Conservation (phyloP, 2,797 vertebrate genomes). For the Coregonus ussuriensis region DNA sequence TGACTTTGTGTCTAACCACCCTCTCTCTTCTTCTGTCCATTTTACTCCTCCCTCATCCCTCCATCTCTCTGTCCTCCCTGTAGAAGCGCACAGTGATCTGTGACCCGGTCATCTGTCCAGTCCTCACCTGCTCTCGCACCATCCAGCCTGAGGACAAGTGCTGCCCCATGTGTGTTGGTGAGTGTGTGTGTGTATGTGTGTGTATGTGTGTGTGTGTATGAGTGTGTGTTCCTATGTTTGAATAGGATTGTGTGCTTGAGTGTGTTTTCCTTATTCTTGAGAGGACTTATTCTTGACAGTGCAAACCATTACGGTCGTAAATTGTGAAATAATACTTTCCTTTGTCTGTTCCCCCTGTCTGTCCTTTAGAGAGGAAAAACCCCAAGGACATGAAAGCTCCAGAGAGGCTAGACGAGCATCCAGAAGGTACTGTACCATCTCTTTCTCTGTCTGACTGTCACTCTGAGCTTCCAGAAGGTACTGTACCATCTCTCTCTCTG, state of each 20-base stretch:
- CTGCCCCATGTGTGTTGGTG: slow-evolving; percentile 90
- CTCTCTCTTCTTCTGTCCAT: neutral
- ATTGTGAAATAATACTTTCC: slow-evolving; percentile 28
- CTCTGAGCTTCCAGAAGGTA: too few species aligned
- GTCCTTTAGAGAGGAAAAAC: slow-evolving; percentile 81
- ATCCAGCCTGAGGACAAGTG: slow-evolving; percentile 84
- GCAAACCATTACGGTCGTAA: neutral
- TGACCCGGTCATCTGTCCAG: slow-evolving; percentile 90
- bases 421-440: slow-evolving; percentile 78
- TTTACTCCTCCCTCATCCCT: neutral
- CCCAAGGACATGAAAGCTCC: slow-evolving; percentile 74
- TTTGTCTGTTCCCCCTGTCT: slow-evolving; percentile 36
- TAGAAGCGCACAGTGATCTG: slow-evolving; percentile 96
- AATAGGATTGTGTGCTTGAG: too few species aligned
- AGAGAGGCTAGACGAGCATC: slow-evolving; percentile 80
- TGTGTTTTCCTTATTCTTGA: neutral
- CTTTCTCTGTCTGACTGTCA: neutral
- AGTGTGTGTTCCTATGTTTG: too few species aligned
- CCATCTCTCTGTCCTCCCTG: slow-evolving; percentile 1
- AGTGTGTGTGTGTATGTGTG: slow-evolving; percentile 31
- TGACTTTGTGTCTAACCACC: neutral
- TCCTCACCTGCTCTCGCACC: slow-evolving; percentile 81
- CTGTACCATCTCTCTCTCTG: too few species aligned
- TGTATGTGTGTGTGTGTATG: neutral
- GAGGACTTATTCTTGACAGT: neutral